phyloP scores from a whole-genome alignment of 1,140 invertebrate species.

The Drosophila prosaltans region DNA sequence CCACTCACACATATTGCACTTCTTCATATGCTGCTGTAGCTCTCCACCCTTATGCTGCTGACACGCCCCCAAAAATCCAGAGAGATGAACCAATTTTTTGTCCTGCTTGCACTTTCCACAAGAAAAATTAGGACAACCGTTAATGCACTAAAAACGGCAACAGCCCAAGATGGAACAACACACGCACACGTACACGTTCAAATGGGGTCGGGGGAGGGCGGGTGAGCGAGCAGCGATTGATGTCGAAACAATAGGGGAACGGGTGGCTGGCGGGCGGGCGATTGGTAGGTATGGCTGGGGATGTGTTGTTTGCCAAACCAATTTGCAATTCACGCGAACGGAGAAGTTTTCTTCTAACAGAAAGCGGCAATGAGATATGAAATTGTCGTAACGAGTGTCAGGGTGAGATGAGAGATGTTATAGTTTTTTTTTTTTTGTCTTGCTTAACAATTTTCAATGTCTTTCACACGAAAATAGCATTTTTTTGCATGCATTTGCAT shows the following conservation, averaged over 20 bases:
- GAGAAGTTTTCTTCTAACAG: constrained; percentile 53
- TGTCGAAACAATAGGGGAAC: not conserved
- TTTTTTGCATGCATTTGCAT: constrained; percentile 52
- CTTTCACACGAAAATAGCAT: constrained; percentile 47
- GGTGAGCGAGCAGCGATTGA: constrained; percentile 7
- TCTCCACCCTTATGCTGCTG: constrained; percentile 21
- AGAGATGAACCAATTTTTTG: constrained; percentile 21
- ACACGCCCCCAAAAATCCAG: constrained; percentile 37
- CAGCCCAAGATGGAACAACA: constrained; percentile 66
- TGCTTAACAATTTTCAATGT: constrained; percentile 28
- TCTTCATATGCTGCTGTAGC: constrained; percentile 7
- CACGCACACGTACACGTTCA: constrained; percentile 5
- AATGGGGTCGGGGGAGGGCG: not conserved
- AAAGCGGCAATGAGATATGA: constrained; percentile 16
- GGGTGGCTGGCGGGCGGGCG: constrained; percentile 1
- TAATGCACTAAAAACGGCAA: constrained; percentile 5
- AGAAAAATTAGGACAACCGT: constrained; percentile 63
- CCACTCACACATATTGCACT: constrained; percentile 42
- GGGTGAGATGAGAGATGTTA: constrained; percentile 10
- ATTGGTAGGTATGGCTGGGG: constrained; percentile 9
- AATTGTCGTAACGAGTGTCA: constrained; percentile 28
- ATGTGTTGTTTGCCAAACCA: constrained; percentile 54
- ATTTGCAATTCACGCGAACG: constrained; percentile 66
- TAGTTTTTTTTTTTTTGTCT: constrained; percentile 8
- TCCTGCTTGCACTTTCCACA: constrained; percentile 38